A percentile compares a stretch with the other conserved stretches of the same genome.
phyloP scores from a whole-genome alignment of 2,888 invertebrate species.

The Argyra leucocephala region DNA sequence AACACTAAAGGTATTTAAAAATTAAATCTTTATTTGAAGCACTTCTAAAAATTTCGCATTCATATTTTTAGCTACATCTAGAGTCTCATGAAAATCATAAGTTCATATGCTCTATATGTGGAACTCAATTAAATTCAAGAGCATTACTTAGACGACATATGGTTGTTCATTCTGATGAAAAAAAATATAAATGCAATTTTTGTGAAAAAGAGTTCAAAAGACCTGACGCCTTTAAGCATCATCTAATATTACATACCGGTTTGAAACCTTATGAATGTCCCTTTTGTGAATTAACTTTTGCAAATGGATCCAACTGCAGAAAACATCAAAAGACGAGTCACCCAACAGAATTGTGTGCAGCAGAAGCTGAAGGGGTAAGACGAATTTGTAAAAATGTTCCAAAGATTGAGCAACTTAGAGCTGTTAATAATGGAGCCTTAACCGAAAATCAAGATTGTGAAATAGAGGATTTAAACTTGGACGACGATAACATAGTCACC shows the following conservation, averaged over 20 bases:
- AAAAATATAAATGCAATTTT: slow-evolving; percentile 22
- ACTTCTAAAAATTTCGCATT: background rate
- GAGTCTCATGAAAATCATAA: slow-evolving; percentile 42
- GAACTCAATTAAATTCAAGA: slow-evolving; percentile 41
- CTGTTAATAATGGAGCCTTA: background rate
- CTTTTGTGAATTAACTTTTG: slow-evolving; percentile 40
- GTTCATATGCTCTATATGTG: slow-evolving; percentile 43
- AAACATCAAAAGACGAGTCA: slow-evolving; percentile 42
- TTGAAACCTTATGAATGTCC: slow-evolving; percentile 41
- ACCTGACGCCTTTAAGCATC: slow-evolving; percentile 40
- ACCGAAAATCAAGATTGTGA: no score
- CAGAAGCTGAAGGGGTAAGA: slow-evolving; percentile 29
- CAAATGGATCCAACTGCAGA: slow-evolving; percentile 42
- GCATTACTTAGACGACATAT: slow-evolving; percentile 45
- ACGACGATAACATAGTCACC: no score
- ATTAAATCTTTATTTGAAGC: background rate
- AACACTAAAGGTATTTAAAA: slow-evolving; percentile 16
- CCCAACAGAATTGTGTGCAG: slow-evolving; percentile 38
- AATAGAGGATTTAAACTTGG: no score
- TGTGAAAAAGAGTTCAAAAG: slow-evolving; percentile 31
- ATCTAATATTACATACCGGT: slow-evolving; percentile 41
- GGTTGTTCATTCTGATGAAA: slow-evolving; percentile 29
- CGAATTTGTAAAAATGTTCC: background rate
- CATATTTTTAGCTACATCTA: slow-evolving; percentile 36
- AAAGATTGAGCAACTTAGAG: background rate